These are phyloP conservation scores for Agonopterix heracliana DNA, from an alignment of 2,888 invertebrate species.

Conservation along the genomic window DNA sequence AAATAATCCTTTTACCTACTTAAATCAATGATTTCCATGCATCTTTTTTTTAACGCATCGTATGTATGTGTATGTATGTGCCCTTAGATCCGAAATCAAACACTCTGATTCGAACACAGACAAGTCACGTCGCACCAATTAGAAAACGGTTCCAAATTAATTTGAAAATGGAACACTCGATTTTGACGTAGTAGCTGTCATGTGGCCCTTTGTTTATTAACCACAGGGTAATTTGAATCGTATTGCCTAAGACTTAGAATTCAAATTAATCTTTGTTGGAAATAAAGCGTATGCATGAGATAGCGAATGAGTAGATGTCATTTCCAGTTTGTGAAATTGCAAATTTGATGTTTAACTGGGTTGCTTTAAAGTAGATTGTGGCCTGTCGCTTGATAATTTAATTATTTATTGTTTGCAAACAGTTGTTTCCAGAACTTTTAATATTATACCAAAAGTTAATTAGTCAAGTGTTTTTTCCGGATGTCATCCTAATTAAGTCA, in stretches of 20 bases:
- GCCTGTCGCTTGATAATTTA: conserved; percentile 26
- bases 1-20: too few species aligned
- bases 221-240: neutral
- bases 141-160: conserved; percentile 69
- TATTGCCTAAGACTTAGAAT: neutral
- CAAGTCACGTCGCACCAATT: conserved; percentile 73
- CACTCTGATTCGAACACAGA: conserved; percentile 38
- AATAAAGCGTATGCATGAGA: neutral
- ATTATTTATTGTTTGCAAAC: too few species aligned
- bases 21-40: too few species aligned
- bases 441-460: too few species aligned
- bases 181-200: conserved; percentile 68
- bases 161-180: conserved; percentile 73
- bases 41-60: too few species aligned
- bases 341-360: conserved; percentile 23
- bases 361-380: conserved; percentile 20
- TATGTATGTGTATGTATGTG: too few species aligned
- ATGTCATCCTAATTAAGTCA: too few species aligned
- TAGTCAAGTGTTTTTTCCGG: too few species aligned
- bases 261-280: neutral
- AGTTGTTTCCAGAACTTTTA: too few species aligned
- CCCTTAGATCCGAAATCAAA: conserved; percentile 6
- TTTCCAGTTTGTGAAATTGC: conserved; percentile 16
- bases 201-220: conserved; percentile 9
- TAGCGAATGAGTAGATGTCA: neutral